Percentiles rank a stretch among this genome's conserved stretches.
phyloP scores from a whole-genome alignment of 2,797 vertebrate species.

The Peromyscus nudipes region DNA sequence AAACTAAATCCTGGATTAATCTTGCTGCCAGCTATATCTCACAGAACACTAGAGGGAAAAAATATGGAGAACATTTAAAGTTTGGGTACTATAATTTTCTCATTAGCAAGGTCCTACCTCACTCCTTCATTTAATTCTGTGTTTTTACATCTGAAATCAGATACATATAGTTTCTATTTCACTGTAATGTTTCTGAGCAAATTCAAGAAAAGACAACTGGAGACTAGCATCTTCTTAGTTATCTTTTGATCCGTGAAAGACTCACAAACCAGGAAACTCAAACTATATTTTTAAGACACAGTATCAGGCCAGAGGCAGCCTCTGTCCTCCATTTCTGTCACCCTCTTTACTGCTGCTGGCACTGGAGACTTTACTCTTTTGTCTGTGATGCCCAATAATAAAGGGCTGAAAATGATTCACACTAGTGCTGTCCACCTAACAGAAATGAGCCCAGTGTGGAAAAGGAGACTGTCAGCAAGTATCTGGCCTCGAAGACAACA shows the following conservation, averaged over 20 bases:
- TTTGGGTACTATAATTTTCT: conserved; percentile 8
- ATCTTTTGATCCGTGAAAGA: conserved; percentile 7
- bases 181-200: neutral
- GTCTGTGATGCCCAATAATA: conserved; percentile 63
- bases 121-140: conserved; percentile 51
- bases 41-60: conserved; percentile 44
- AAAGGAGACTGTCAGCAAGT: conserved; percentile 58
- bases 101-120: neutral
- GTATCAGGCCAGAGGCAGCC: conserved; percentile 29
- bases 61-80: conserved; percentile 41
- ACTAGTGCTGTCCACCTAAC: conserved; percentile 59
- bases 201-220: conserved; percentile 60
- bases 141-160: conserved; percentile 42
- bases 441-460: conserved; percentile 10
- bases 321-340: conserved; percentile 42
- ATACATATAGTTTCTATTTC: conserved; percentile 21
- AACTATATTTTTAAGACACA: conserved; percentile 45
- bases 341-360: neutral
- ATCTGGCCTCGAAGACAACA: conserved; percentile 60
- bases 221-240: conserved; percentile 37
- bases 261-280: conserved; percentile 12
- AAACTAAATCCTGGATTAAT: conserved; percentile 69
- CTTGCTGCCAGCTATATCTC: conserved; percentile 51
- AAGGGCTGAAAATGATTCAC: conserved; percentile 42
- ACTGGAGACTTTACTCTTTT: conserved; percentile 19